Percentiles rank a stretch among this genome's conserved stretches.
Conservation (phyloP, 2,113 vertebrate species). For the Aramus guarauna region DNA sequence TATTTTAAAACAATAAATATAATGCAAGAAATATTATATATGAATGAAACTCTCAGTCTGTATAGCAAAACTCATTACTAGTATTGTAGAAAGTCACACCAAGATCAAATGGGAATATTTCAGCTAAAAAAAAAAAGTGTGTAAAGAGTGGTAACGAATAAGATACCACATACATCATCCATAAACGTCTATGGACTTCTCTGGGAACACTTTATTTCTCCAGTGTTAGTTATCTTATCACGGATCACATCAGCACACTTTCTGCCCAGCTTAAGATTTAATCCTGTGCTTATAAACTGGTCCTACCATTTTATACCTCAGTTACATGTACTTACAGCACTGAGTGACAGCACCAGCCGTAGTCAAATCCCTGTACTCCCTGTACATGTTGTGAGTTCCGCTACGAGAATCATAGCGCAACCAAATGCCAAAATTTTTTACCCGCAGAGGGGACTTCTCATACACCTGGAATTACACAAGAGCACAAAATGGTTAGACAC, state of each 20-base stretch:
- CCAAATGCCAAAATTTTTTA: constrained; percentile 99
- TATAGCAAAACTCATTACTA: not conserved
- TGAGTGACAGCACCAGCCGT: constrained; percentile 95
- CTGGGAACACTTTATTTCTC: not conserved
- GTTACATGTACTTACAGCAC: constrained; percentile 86
- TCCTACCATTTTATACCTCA: not conserved
- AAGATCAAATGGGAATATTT: not conserved
- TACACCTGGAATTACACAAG: constrained; percentile 79
- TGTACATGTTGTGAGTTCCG: constrained; percentile 99
- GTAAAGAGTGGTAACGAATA: not conserved
- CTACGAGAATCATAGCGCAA: constrained; percentile 97
- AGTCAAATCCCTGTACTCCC: constrained; percentile 95
- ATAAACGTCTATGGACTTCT: not conserved
- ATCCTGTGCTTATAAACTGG: not conserved
- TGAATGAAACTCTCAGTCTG: not conserved
- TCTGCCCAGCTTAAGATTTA: not conserved
- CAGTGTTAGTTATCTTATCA: not conserved
- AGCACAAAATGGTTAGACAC: not conserved
- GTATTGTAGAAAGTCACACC: not conserved
- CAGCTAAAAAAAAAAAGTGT: not conserved
- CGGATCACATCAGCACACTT: not conserved
- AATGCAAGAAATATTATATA: not conserved
- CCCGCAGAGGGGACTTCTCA: constrained; percentile 90
- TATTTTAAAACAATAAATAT: not conserved
- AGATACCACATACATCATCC: not conserved